Evolutionary conservation across 2,113 vertebrate genomes (phyloP).

Genomic region (Phasianus colchicus): DNA sequence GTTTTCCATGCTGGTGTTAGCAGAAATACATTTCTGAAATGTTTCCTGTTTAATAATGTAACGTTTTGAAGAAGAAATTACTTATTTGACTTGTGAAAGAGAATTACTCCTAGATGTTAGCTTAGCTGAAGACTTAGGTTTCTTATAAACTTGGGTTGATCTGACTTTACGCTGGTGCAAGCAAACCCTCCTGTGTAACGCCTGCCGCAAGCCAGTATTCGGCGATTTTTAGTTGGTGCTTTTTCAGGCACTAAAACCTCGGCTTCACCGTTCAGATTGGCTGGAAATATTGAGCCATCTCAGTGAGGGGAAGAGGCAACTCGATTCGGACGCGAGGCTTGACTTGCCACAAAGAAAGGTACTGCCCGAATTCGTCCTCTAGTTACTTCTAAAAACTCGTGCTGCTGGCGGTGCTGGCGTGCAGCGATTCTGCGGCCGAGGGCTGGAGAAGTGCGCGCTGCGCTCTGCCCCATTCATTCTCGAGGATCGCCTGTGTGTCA

Average conservation of each 20-base stretch:
- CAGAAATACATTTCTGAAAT: neutral
- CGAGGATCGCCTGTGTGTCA: neutral
- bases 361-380: neutral
- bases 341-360: conserved; percentile 8
- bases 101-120: neutral
- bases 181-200: neutral
- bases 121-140: neutral
- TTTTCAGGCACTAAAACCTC: neutral
- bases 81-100: neutral
- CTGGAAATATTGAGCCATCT: neutral
- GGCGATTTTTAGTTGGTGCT: neutral
- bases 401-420: neutral
- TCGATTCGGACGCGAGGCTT: neutral
- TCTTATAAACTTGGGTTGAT: neutral
- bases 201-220: neutral
- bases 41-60: neutral
- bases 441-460: neutral
- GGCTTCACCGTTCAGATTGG: neutral
- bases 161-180: neutral
- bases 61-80: neutral
- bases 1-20: neutral
- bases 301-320: neutral
- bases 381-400: rapidly evolving
- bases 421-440: neutral
- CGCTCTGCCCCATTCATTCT: rapidly evolving